Base-by-base conservation (phyloP, 1,140 invertebrate genomes). In the Adoxophyes honmai region DNA sequence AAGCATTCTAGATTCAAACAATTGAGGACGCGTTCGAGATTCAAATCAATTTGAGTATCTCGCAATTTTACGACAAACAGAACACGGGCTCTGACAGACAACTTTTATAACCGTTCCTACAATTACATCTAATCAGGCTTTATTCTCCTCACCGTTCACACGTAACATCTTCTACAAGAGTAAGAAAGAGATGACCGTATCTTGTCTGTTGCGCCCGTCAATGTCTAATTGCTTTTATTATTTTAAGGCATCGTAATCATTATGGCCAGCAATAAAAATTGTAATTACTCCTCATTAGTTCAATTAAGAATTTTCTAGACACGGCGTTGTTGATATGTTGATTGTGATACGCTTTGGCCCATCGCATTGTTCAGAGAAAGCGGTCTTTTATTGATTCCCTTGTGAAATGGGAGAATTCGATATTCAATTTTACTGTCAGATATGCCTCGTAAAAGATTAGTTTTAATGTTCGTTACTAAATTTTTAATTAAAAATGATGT, bases 181-280 rank as follows among this genome's bases (percentile, higher is more conserved):
- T 57, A 62, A 15, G 72, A 84, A 58, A 62, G 75, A 72, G 79
- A 88, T 64, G 53, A 64, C 53, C 34, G 62, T 60, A 81, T 38
- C 61, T 59, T 68, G 66, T 78, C 78, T 58, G 76, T 78, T 85
- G 81, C 85, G 78, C 79, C 81, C 76, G 81, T 84, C 80, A 81
- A 84, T 85, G 78, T 83, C 83, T 88, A 88, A 88, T 88, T 88
- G 86, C 83, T 88, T 88, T 86, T 88, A 88, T 88, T 88, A 88
- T 88, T 88, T 88, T 88, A 88, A 86, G 81, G 73, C 83, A 86
- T 86, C 86, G 83, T 88, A 88, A 86, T 88, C 76, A 88, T 86
- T 88, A 86, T 81, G 75, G 78, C 81, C 21, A 66, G 83, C 77
- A 85, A 88, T 88, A 88, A 86, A 88, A 86, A 86, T 86, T 88